phyloP scores from a whole-genome alignment of 2,797 vertebrate species.

The Petrocephalus sullivani region DNA sequence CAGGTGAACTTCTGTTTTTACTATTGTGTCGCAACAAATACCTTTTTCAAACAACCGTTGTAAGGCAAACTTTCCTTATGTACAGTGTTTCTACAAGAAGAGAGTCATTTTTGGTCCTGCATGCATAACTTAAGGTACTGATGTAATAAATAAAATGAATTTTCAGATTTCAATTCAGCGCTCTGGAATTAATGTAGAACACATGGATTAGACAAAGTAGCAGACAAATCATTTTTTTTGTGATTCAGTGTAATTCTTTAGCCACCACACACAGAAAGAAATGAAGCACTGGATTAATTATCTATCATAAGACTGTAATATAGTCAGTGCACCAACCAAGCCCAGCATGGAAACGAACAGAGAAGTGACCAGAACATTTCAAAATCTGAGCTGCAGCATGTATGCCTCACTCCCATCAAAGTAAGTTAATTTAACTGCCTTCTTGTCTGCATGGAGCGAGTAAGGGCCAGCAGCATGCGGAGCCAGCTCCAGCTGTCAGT shows the following conservation, averaged over 20 bases:
- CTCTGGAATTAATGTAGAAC: no score
- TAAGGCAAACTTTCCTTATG: no score
- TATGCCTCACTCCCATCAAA: not conserved
- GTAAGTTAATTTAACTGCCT: not conserved
- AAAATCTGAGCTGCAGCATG: not conserved
- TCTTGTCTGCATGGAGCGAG: not conserved
- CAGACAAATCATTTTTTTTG: no score
- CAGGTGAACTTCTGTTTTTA: no score
- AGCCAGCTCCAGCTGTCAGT: not conserved
- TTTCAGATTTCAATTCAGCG: no score
- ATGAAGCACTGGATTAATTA: not conserved
- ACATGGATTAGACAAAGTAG: no score
- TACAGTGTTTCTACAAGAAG: no score
- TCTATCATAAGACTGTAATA: not conserved
- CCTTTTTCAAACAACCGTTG: no score
- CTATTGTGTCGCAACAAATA: no score
- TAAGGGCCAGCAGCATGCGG: not conserved
- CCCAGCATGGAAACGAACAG: not conserved
- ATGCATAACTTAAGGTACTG: no score
- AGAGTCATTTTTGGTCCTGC: no score
- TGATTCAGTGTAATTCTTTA: not conserved
- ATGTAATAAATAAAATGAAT: no score
- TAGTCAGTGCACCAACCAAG: not conserved
- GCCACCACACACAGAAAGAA: not conserved
- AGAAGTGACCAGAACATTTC: not conserved